Evolutionary conservation across 2,797 vertebrate species (phyloP), one percentile per base, ranked within the genome.

Genomic region (Phylloscopus collybita): DNA sequence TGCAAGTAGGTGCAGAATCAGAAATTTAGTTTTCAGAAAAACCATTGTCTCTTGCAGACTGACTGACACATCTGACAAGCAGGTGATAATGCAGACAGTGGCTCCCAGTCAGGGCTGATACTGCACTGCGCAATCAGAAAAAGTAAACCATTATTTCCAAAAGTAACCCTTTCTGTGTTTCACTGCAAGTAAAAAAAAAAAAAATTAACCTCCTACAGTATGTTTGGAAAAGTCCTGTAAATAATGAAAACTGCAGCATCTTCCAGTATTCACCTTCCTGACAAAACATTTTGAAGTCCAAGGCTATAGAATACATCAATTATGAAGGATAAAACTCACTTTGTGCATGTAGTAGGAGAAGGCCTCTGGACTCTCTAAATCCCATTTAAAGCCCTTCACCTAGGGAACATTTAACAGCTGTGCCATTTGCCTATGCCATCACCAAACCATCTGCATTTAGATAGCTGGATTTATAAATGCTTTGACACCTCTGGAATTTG

Each of bases 391-490:
- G 73, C 42, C 56, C 56, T 95, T 83, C 66, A 94, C 56, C 42
- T 57, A 95, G 57, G 69, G 71, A 85, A 82, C 61, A 83, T 60
- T 83, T 83, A 74, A 80, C 62, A 95, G 69, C 62, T 84, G 78
- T 92, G 71, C 87, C 92, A 84, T 88, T 96, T 92, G 87, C 90
- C 90, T 78, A 6, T 81, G 65, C 93, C 80, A 74, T 86, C 86
- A 36, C 56, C 44, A 73, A 88, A 56, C 76, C 76, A 74, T 61
- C 61, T 88, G 62, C 56, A 94, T 70, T 75, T 72, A 84, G 85
- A 74, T 80, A 84, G 81, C 59, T 79, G 90, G 59, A 84, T 75
- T 92, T 91, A 86, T 29, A 92, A 90, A 87, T 51, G 79, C 91
- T 75, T 92, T 19, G 29, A 45, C 29, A 56, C 16, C 78, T 71